phyloP scores from a whole-genome alignment of 2,797 vertebrate genomes.

The Cyclura pinguis region DNA sequence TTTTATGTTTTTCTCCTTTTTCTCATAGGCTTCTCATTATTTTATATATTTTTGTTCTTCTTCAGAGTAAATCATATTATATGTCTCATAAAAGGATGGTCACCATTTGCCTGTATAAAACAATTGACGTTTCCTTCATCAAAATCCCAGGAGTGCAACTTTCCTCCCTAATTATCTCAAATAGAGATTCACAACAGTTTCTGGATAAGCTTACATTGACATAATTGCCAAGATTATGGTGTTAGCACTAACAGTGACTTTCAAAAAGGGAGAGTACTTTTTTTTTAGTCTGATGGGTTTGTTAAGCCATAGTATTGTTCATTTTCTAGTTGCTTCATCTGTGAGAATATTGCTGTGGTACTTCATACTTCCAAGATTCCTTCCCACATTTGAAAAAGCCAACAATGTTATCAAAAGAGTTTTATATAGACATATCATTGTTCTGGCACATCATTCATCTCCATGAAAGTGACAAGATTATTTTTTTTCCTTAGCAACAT shows the following conservation, averaged over 20 bases:
- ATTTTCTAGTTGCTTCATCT: neutral
- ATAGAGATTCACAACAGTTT: neutral
- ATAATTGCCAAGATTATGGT: conserved; percentile 4
- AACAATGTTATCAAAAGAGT: neutral
- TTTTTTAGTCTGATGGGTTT: neutral
- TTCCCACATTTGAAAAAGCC: neutral
- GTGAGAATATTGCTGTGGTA: neutral
- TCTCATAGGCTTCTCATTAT: conserved; percentile 9
- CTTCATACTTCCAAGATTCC: neutral
- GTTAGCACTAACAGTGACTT: neutral
- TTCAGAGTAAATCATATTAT: conserved; percentile 46
- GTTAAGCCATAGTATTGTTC: conserved; percentile 6
- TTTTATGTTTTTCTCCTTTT: conserved; percentile 31
- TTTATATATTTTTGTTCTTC: neutral
- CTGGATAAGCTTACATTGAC: conserved; percentile 32
- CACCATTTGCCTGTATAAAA: conserved; percentile 21
- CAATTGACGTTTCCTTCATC: conserved; percentile 26
- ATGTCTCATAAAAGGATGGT: conserved; percentile 10
- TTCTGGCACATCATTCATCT: neutral
- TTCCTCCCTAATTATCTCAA: conserved; percentile 1
- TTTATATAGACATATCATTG: neutral
- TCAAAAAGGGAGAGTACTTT: neutral
- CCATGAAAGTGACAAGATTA: neutral
- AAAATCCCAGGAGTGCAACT: neutral
- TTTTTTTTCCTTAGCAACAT: neutral